A percentile compares a stretch with the other conserved stretches of the same genome.
Evolutionary conservation across 2,888 invertebrate genomes (phyloP).

Genomic region (Ischnura elegans): DNA sequence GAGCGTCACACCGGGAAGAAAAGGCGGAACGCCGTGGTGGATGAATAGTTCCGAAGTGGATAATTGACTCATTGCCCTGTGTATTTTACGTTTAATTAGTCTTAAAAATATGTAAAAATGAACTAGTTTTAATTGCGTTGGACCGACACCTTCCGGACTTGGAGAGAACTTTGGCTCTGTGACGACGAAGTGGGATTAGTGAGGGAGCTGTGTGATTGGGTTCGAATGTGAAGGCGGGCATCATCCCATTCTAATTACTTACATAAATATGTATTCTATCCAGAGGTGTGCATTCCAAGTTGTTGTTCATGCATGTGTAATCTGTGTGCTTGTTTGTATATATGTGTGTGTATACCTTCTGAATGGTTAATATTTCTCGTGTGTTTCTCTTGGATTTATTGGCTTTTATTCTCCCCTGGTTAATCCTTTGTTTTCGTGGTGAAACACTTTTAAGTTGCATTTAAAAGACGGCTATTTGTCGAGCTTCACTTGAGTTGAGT

Average conservation of each 20-base stretch:
- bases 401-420: too few species aligned
- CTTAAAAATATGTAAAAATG: neutral
- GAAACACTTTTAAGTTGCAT: too few species aligned
- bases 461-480: too few species aligned
- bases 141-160: neutral
- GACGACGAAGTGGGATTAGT: neutral
- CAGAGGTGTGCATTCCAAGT: neutral
- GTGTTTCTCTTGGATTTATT: neutral
- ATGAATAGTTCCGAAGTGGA: neutral
- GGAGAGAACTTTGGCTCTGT: neutral
- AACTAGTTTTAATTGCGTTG: neutral
- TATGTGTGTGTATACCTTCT: slow-evolving; percentile 21
- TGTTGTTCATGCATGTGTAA: neutral
- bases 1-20: too few species aligned
- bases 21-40: neutral
- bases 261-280: too few species aligned
- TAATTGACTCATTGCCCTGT: neutral
- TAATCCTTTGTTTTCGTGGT: too few species aligned
- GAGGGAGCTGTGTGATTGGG: neutral
- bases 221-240: too few species aligned
- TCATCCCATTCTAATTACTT: too few species aligned
- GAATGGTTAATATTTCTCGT: slow-evolving; percentile 14
- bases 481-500: too few species aligned
- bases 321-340: slow-evolving; percentile 6
- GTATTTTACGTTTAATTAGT: neutral